phyloP scores from a whole-genome alignment of 1,140 invertebrate species.

The Trichonephila clavata region DNA sequence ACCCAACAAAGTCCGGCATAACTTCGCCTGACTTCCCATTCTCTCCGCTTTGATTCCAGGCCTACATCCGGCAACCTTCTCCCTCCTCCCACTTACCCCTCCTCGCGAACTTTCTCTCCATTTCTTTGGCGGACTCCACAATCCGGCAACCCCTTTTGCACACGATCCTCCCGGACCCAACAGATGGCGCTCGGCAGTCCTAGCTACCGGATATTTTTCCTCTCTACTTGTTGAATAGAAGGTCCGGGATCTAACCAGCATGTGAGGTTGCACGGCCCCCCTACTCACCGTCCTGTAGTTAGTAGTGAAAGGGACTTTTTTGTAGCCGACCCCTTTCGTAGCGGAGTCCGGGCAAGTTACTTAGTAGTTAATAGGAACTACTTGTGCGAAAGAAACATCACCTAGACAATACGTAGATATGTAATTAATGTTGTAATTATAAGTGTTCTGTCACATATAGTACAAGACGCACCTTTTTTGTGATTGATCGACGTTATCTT shows the following conservation, averaged over 20 bases:
- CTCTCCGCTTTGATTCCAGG: background rate
- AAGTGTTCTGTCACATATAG: background rate
- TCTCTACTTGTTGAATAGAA: constrained; percentile 52
- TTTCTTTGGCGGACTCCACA: constrained; percentile 14
- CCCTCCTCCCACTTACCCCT: background rate
- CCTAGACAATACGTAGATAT: background rate
- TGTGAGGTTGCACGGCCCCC: background rate
- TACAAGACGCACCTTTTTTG: background rate
- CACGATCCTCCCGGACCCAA: background rate
- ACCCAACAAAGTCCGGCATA: background rate
- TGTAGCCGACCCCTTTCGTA: constrained; percentile 32
- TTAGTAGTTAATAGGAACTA: background rate
- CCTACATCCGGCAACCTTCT: background rate
- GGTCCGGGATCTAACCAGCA: constrained; percentile 31
- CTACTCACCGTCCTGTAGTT: constrained; percentile 23
- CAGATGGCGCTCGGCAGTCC: constrained; percentile 44
- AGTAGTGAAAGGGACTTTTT: constrained; percentile 41
- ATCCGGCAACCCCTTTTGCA: constrained; percentile 46
- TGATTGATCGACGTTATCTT: background rate
- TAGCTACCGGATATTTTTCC: constrained; percentile 49
- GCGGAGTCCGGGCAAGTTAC: background rate
- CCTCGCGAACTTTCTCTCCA: background rate
- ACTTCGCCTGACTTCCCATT: background rate
- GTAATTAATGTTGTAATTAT: background rate
- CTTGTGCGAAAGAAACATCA: background rate